Conservation (phyloP, 1,140 invertebrate genomes). For the Harlomillsia oculata region DNA sequence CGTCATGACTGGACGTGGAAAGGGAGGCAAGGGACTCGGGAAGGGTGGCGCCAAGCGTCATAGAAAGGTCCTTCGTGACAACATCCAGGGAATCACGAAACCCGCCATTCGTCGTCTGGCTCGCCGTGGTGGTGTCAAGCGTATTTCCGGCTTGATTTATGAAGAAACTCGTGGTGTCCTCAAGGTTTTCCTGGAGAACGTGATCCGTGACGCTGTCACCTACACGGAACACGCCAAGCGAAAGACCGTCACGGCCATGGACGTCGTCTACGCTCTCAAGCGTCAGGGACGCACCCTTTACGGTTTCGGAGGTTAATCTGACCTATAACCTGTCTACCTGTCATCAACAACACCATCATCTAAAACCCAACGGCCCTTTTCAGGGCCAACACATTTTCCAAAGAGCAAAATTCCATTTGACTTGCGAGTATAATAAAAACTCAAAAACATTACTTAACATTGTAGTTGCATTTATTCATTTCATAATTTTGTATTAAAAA, state of each 20-base stretch:
- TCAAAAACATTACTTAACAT: no score
- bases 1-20: slow-evolving; percentile 41
- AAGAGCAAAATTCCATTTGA: no score
- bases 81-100: slow-evolving; percentile 64
- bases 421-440: no score
- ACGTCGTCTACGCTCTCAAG: slow-evolving; percentile 75
- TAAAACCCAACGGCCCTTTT: no score
- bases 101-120: slow-evolving; percentile 56
- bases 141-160: slow-evolving; percentile 62
- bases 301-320: slow-evolving; percentile 53
- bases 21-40: slow-evolving; percentile 44
- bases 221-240: slow-evolving; percentile 72
- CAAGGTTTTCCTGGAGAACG: slow-evolving; percentile 70
- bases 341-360: no score
- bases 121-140: slow-evolving; percentile 63
- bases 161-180: slow-evolving; percentile 57
- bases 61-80: slow-evolving; percentile 51
- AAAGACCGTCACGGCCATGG: slow-evolving; percentile 77
- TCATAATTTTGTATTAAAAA: no score
- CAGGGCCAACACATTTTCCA: no score
- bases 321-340: no score
- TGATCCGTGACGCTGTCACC: slow-evolving; percentile 71
- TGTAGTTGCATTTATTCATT: no score
- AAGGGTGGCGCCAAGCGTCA: slow-evolving; percentile 44
- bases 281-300: slow-evolving; percentile 61